These are phyloP conservation scores for Cephus runcator DNA, from an alignment of 2,888 invertebrate species.

Conservation along the genomic window DNA sequence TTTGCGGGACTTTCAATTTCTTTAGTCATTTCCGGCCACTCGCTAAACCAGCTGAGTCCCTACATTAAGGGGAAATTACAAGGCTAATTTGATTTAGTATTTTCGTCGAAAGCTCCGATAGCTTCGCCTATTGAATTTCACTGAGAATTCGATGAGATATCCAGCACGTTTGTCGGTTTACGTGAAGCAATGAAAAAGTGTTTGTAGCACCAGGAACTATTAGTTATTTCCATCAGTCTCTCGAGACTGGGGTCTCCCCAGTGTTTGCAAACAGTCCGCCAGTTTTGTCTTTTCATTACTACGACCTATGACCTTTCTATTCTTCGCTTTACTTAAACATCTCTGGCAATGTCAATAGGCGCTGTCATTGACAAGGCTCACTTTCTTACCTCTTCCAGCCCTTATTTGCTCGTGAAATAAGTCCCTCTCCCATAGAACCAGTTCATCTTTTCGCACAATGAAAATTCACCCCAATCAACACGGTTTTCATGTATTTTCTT, in stretches of 20 bases:
- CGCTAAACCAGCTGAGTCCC: background rate
- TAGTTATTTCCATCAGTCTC: background rate
- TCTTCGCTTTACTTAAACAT: background rate
- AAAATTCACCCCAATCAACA: background rate
- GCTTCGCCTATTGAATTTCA: background rate
- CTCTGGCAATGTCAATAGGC: background rate
- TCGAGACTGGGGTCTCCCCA: background rate
- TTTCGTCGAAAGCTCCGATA: background rate
- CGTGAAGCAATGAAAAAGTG: background rate
- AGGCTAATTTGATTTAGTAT: background rate
- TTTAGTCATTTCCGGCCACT: background rate
- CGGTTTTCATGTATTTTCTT: background rate
- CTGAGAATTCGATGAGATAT: background rate
- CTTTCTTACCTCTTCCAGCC: too few relatives aligned
- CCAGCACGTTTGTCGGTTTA: background rate
- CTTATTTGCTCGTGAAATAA: too few relatives aligned
- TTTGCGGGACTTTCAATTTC: background rate
- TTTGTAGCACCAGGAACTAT: background rate
- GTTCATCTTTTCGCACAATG: background rate
- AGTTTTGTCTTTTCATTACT: background rate
- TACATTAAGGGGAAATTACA: background rate
- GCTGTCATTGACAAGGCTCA: background rate
- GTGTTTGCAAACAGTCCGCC: background rate
- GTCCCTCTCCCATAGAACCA: too few relatives aligned
- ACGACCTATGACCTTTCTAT: background rate